Percentiles rank a stretch among this genome's conserved stretches.
phyloP scores from a whole-genome alignment of 2,113 vertebrate species.

The Chionodraco myersi region DNA sequence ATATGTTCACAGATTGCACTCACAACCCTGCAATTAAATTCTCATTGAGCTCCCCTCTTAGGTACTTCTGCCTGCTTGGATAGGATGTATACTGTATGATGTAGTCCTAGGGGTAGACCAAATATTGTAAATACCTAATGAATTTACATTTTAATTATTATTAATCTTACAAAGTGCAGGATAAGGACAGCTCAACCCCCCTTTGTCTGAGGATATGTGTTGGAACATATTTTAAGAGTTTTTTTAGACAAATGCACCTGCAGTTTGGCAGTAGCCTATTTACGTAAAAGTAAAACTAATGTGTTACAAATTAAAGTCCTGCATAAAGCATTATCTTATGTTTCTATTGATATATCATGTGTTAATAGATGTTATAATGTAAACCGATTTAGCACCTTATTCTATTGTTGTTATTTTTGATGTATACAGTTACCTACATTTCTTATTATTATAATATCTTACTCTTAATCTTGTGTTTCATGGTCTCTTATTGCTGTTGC shows the following conservation, averaged over 20 bases:
- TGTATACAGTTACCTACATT: too few relatives aligned
- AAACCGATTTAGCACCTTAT: too few relatives aligned
- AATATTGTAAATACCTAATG: slow-evolving; percentile 24
- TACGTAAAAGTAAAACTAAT: background rate
- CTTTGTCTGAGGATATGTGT: background rate
- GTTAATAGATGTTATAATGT: too few relatives aligned
- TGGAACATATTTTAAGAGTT: background rate
- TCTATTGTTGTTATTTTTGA: too few relatives aligned
- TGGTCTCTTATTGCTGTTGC: too few relatives aligned
- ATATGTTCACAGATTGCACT: slow-evolving; percentile 35
- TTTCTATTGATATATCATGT: too few relatives aligned
- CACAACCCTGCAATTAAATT: slow-evolving; percentile 53
- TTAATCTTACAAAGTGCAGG: background rate
- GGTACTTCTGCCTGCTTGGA: slow-evolving; percentile 5
- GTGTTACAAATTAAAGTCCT: too few relatives aligned
- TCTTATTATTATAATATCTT: too few relatives aligned
- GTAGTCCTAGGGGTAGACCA: background rate
- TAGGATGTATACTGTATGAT: slow-evolving; percentile 16
- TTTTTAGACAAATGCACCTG: background rate
- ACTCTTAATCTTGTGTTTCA: too few relatives aligned
- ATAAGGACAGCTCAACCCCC: background rate
- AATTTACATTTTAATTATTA: slow-evolving; percentile 4
- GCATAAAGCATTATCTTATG: too few relatives aligned
- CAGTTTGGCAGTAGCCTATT: background rate
- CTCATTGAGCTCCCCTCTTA: slow-evolving; percentile 17